Percentiles rank a stretch among this genome's conserved stretches.
Evolutionary conservation across 2,888 invertebrate species (phyloP).

Genomic region (Oscheius sp.): DNA sequence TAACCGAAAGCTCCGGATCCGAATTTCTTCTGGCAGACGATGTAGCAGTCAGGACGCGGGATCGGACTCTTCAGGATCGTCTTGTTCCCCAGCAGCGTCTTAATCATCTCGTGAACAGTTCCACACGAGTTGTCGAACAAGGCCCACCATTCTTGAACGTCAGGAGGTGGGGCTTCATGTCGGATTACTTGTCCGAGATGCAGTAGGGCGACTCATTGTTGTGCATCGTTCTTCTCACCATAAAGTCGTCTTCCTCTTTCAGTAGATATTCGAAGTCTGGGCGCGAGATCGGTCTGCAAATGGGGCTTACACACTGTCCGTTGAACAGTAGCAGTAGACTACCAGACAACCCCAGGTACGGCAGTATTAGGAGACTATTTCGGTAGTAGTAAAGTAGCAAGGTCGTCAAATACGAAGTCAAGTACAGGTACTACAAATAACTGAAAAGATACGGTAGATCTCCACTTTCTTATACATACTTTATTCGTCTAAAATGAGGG

Average conservation of each 20-base stretch:
- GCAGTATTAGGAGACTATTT: too few species aligned
- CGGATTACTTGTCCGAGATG: constrained; percentile 15
- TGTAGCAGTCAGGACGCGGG: constrained; percentile 49
- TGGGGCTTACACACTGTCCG: too few species aligned
- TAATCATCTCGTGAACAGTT: constrained; percentile 12
- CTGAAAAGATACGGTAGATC: too few species aligned
- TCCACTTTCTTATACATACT: too few species aligned
- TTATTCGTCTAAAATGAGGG: too few species aligned
- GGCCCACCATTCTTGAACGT: constrained; percentile 30
- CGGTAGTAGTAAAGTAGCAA: too few species aligned
- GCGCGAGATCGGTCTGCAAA: constrained; percentile 23
- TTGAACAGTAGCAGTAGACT: too few species aligned
- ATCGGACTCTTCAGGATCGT: constrained; percentile 28
- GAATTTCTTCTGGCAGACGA: constrained; percentile 37
- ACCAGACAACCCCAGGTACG: too few species aligned
- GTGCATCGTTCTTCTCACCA: constrained; percentile 27
- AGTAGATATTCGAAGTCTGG: constrained; percentile 22
- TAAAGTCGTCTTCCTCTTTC: constrained; percentile 29
- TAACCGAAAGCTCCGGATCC: constrained; percentile 54
- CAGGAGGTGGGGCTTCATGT: constrained; percentile 18
- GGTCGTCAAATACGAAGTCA: too few species aligned
- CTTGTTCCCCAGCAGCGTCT: not conserved
- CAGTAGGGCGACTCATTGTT: constrained; percentile 25
- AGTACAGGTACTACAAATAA: too few species aligned
- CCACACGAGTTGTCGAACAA: constrained; percentile 2